Evolutionary conservation across 2,113 vertebrate genomes (phyloP).

Genomic region (Calyptomena viridis): DNA sequence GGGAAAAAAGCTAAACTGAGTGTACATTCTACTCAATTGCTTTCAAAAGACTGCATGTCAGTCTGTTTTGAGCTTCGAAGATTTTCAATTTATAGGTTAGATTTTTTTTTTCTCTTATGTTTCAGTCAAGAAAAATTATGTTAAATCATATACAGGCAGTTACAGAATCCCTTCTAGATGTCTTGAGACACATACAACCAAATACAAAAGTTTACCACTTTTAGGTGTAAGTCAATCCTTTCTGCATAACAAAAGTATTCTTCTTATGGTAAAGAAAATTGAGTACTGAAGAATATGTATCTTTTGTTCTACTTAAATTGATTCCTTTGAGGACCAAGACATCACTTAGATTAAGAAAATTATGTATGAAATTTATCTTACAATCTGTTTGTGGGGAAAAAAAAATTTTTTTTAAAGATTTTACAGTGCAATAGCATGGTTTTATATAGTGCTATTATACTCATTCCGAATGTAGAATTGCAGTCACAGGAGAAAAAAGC

Average conservation of each 20-base stretch:
- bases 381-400: background rate
- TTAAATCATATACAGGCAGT: background rate
- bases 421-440: background rate
- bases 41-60: background rate
- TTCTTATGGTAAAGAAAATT: background rate
- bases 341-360: background rate
- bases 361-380: background rate
- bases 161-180: background rate
- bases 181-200: background rate
- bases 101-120: background rate
- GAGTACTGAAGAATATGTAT: background rate
- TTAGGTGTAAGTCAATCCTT: background rate
- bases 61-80: background rate
- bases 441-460: background rate
- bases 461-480: background rate
- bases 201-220: background rate
- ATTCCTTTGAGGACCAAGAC: background rate
- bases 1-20: background rate
- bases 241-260: background rate
- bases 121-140: background rate
- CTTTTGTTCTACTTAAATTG: background rate
- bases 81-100: background rate
- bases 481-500: background rate
- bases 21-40: background rate
- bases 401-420: background rate